Evolutionary conservation across 2,113 vertebrate species (phyloP).

Genomic region (Pygoscelis antarcticus): DNA sequence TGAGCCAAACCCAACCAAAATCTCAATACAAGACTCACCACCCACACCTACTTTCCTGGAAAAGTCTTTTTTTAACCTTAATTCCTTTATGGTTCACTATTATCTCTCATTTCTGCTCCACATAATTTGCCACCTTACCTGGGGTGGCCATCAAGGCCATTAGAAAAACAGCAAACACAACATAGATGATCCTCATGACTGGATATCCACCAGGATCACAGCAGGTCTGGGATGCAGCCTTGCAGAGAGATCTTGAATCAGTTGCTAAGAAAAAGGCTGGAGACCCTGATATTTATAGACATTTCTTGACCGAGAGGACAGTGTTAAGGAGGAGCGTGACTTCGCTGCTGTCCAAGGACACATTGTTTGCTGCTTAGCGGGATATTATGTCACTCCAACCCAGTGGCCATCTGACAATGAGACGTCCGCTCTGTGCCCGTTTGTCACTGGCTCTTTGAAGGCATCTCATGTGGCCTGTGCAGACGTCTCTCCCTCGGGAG

Average conservation of each 20-base stretch:
- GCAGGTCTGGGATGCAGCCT: background rate
- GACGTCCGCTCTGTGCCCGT: background rate
- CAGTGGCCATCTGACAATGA: conserved; percentile 34
- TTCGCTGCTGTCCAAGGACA: background rate
- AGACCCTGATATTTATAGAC: conserved; percentile 52
- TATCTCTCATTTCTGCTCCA: background rate
- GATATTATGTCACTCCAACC: conserved; percentile 59
- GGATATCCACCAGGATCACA: background rate
- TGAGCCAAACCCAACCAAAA: background rate
- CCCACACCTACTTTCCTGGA: background rate
- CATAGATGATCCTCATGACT: conserved; percentile 53
- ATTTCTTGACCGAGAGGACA: background rate
- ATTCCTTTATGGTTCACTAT: background rate
- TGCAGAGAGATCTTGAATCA: background rate
- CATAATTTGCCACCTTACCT: conserved; percentile 21
- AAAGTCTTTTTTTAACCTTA: background rate
- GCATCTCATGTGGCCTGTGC: background rate
- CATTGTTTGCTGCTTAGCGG: conserved; percentile 1
- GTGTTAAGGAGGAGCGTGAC: background rate
- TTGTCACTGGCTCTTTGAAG: background rate
- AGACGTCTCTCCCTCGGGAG: background rate
- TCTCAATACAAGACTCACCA: background rate
- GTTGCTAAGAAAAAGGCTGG: background rate
- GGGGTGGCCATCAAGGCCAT: conserved; percentile 47
- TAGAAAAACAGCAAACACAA: conserved; percentile 54